Base-by-base conservation (phyloP, 2,113 vertebrate species). In the Colossoma macropomum region DNA sequence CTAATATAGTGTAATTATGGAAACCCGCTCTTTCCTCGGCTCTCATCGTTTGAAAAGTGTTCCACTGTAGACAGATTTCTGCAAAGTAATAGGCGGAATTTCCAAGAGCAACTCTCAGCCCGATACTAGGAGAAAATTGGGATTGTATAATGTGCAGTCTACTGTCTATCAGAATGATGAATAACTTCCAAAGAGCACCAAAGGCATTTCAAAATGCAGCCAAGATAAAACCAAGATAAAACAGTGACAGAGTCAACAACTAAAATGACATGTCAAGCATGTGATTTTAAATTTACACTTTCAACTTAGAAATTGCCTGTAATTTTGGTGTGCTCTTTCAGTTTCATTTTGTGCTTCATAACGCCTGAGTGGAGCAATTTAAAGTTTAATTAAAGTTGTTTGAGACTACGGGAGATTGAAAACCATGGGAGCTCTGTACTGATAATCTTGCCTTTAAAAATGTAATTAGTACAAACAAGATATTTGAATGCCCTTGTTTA, bases 1-100 rank as follows among this genome's bases (percentile, higher is more conserved):
- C 79, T 89, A 89, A 91, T 90, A 79, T 83, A 84, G 41, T 8
- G 70, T 91, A 92, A 92, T 90, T 89, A 92, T 82, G 82, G 87
- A 88, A 90, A 89, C 82, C 81, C 74, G 32, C 79, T 75, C 86
- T 89, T 89, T 89, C 84, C 86, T 62, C 87, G 75, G 77, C 86
- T 81, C 77, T 76, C 86, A 66, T 84, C 63, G 3, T 78, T 77
- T 52, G 21, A 82, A 83, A 86, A 81, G 83, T 75, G 78, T 65
- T 79, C 66, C 79, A 60, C 76, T 56, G 41, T 81, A 71, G 84
- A 89, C 71, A 68, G 82, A 84, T 45, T 77, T 25, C 72, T 81
- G 62, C 16, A 66, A 70, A 85, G 59, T n/a, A 82, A 70, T 45
- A 70, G 63, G 50, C 32, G 9, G 19, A 76, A 70, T 66, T 75